Base-by-base conservation (phyloP, 2,113 vertebrate species). In the Carettochelys insculpta region DNA sequence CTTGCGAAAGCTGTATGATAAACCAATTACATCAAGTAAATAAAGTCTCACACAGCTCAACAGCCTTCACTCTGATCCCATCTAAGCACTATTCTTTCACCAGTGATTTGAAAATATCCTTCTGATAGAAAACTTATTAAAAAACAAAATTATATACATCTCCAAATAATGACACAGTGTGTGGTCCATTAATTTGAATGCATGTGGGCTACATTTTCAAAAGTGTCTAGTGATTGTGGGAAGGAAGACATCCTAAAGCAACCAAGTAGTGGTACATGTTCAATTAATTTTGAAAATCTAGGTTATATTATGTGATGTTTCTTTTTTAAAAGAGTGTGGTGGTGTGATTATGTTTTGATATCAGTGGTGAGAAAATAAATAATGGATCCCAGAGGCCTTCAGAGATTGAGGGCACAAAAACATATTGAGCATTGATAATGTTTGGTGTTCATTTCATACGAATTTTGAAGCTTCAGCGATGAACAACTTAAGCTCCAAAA, bases 181-280 rank as follows among this genome's bases (percentile, higher is more conserved):
- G 93, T 87, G 51, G 3, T 52, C 11, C 54, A 27, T 22, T 89
- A 8, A 14, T 56, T 90, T 61, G 89, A 93, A 91, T 25, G 56
- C 27, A 41, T n/a, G 16, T 14, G 50, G 38, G 50, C 87, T 61
- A 27, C 29, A 75, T 92, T 89, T 68, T 41, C 45, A 68, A 19
- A 89, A 87, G 83, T 76, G 78, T 93, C 89, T 77, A 87, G 51
- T n/a, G 89, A 45, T 93, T 93, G 90, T 88, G 90, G 84, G 80
- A 92, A 88, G 51, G 90, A 87, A 84, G 38, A 80, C 47, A 54
- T 61, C 54, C 93, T 82, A 93, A 93, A 92, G 61, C 19, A 94
- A 41, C 71, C n/a, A 1, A 84, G 83, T 73, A 89, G 38, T 51
- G 19, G 48, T 13, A 79, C 24, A 77, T 24, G 90, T 41, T 58